A percentile compares a stretch with the other conserved stretches of the same genome.
Conservation (phyloP, 2,888 invertebrate species). For the Lithophane ornitopus region DNA sequence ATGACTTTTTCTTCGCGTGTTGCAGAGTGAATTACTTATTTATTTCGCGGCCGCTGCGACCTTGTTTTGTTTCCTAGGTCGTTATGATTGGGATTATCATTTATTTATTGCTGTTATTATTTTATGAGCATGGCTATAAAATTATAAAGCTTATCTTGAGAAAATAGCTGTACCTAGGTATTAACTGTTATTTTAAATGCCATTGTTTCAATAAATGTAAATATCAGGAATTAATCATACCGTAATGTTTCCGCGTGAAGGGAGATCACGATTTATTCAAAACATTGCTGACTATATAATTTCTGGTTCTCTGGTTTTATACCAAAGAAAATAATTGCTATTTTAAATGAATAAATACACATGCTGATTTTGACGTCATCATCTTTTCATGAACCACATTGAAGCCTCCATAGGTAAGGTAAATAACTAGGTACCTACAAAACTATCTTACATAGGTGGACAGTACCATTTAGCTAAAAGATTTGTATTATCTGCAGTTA, state of each 20-base stretch:
- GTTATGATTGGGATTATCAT: slow-evolving; percentile 18
- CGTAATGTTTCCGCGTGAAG: slow-evolving; percentile 34
- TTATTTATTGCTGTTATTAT: slow-evolving; percentile 11
- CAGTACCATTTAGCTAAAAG: background rate
- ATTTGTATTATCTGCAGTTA: background rate
- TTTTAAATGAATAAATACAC: background rate
- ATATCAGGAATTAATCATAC: slow-evolving; percentile 22
- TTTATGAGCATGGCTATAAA: background rate
- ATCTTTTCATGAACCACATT: background rate
- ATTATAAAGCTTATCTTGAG: background rate
- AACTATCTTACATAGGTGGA: background rate
- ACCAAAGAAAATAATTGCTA: slow-evolving; percentile 1
- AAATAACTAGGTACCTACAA: too few relatives aligned
- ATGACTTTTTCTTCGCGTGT: slow-evolving; percentile 43
- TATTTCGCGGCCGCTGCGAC: slow-evolving; percentile 49
- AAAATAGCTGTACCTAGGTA: background rate
- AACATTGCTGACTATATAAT: slow-evolving; percentile 22
- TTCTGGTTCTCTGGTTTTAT: slow-evolving; percentile 19
- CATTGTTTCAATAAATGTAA: slow-evolving; percentile 18
- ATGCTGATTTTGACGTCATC: background rate
- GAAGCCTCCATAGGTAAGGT: background rate
- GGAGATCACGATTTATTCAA: slow-evolving; percentile 26
- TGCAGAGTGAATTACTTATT: slow-evolving; percentile 42
- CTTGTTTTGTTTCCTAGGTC: slow-evolving; percentile 51
- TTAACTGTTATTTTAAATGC: slow-evolving; percentile 1